Evolutionary conservation across 2,888 invertebrate genomes (phyloP).

Genomic region (Phymatocera aterrima): DNA sequence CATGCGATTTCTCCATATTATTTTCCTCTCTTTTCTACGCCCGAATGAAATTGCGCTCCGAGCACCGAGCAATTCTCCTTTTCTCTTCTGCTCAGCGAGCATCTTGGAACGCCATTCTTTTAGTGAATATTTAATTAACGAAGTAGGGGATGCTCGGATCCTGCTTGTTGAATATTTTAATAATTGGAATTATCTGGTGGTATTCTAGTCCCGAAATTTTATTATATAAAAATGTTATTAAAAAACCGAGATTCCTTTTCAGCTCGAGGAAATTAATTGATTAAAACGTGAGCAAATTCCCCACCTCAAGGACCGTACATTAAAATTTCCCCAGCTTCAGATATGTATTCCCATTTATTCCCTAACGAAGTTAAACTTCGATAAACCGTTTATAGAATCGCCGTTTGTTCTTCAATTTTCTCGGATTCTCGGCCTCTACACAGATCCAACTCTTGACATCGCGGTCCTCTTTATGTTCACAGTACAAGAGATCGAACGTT

Average conservation of each 20-base stretch:
- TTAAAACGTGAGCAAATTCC: neutral
- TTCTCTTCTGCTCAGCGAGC: neutral
- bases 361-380: neutral
- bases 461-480: slow-evolving; percentile 58
- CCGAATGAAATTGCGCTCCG: neutral
- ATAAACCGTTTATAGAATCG: slow-evolving; percentile 21
- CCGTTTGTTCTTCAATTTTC: neutral
- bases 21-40: neutral
- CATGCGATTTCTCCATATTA: neutral
- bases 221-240: slow-evolving; percentile 28
- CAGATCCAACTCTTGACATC: neutral
- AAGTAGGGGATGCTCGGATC: slow-evolving; percentile 8
- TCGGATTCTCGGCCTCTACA: neutral
- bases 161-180: slow-evolving; percentile 40
- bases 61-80: neutral
- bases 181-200: slow-evolving; percentile 18
- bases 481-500: slow-evolving; percentile 57
- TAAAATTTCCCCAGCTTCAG: neutral
- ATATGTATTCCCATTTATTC: neutral
- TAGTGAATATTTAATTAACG: slow-evolving; percentile 29
- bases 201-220: slow-evolving; percentile 48
- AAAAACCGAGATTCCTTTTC: neutral
- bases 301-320: neutral
- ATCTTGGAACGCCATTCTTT: slow-evolving; percentile 20
- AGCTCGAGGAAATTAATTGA: neutral